Evolutionary conservation across 2,888 invertebrate species (phyloP), one percentile per base, ranked within the genome.

Genomic region (Pyralis farinalis): DNA sequence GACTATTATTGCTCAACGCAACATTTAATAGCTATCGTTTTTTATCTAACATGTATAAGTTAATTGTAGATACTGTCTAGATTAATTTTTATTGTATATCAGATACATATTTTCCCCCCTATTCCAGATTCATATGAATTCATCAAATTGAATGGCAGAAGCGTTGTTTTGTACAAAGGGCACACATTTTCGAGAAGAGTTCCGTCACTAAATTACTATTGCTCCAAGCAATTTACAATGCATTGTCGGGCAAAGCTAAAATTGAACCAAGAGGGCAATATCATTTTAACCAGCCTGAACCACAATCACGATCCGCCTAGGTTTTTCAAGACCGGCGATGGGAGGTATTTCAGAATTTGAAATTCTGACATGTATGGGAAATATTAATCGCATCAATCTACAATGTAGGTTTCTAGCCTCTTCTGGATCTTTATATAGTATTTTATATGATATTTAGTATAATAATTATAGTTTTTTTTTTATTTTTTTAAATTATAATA

Each of bases 291-390:
- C 12, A n/a, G 27, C 9, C n/a, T 10, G 0, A 1, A 34, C 1
- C 48, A 49, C 12, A 49, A 45, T 10, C 48, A 40, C 12, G 9
- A 28, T 4, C 34, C 34, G 4, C 40, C 40, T 7, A 34, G 8
- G 11, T 30, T 21, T 6, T 33, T 27, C n/a, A 40, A 37, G 22
- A 12, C 39, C 0, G 7, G 27, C 7, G 38, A 43, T 36, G 47
- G 46, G 0, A 8, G 7, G 6, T 47, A 40, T 29, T 20, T 9
- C 4, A 35, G 31, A 29, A 7, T 40, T 27, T 29, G 32, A 33
- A 12, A 12, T 32, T 4, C 3, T n/a, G 7, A 32, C 9, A 16
- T 16, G 4, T 16, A 16, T n/a, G n/a, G n/a, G n/a, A n/a, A n/a
- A n/a, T n/a, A n/a, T n/a, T n/a, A n/a, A n/a, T n/a, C n/a, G n/a